Conservation (phyloP, 2,888 invertebrate species). For the Athripsodes cinereus region DNA sequence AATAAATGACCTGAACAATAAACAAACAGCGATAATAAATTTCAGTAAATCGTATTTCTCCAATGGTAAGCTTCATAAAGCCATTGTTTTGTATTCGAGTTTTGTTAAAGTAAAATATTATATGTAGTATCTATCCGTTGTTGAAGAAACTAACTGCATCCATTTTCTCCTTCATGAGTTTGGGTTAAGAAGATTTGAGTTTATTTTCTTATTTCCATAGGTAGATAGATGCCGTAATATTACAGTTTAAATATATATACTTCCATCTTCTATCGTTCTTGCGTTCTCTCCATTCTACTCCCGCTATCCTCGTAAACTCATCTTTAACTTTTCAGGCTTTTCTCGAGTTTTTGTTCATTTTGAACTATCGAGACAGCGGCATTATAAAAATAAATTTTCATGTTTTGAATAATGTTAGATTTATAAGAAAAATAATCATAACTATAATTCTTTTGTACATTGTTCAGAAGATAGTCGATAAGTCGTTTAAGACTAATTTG, state of each 20-base stretch:
- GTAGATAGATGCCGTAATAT: too few relatives aligned
- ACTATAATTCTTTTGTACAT: too few relatives aligned
- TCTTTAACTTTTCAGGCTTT: background rate
- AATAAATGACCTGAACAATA: too few relatives aligned
- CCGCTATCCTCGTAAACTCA: background rate
- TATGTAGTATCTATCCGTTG: background rate
- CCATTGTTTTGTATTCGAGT: background rate
- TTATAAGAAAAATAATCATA: too few relatives aligned
- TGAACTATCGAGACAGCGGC: background rate
- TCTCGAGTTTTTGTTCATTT: background rate
- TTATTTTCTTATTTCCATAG: slow-evolving; percentile 3
- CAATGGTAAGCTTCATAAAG: background rate
- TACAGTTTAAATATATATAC: background rate
- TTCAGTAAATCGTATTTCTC: too few relatives aligned
- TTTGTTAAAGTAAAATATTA: background rate
- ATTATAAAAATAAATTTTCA: too few relatives aligned
- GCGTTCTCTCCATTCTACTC: background rate
- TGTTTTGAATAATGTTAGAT: too few relatives aligned
- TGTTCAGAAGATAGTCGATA: too few relatives aligned
- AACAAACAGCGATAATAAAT: too few relatives aligned
- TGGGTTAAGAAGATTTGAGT: slow-evolving; percentile 7
- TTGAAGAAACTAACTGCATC: slow-evolving; percentile 3
- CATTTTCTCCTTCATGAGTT: slow-evolving; percentile 4
- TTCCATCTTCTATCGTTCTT: background rate
- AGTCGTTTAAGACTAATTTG: too few relatives aligned